These are phyloP conservation scores for Sarcoramphus papa DNA, from an alignment of 2,797 vertebrate species.

Conservation along the genomic window DNA sequence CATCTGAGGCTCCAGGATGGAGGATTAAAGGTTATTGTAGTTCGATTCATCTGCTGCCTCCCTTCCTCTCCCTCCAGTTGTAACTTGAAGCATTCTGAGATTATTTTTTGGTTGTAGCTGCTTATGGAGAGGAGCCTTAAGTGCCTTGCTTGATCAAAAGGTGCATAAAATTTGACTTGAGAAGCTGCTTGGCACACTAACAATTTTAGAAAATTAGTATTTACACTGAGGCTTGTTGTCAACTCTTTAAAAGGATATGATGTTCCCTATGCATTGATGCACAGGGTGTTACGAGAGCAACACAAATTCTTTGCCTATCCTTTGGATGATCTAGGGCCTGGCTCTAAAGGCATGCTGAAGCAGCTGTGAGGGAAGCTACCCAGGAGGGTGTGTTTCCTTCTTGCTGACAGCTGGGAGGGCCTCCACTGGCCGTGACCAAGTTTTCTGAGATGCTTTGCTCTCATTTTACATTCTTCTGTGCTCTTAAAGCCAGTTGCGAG, in stretches of 20 bases:
- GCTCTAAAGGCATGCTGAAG: neutral
- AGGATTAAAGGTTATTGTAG: neutral
- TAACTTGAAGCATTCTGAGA: neutral
- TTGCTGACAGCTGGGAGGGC: neutral
- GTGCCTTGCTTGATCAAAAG: neutral
- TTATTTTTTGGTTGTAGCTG: neutral
- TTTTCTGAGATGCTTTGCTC: neutral
- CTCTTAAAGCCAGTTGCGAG: neutral
- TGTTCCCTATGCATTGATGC: neutral
- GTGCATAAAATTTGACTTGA: neutral
- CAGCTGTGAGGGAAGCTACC: neutral
- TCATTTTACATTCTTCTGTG: neutral
- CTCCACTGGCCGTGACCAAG: neutral
- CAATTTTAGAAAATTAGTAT: neutral
- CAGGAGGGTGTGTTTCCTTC: constrained; percentile 8
- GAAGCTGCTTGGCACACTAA: neutral
- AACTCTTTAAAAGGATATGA: neutral
- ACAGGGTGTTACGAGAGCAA: neutral
- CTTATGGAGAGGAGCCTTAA: neutral
- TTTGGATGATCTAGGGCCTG: neutral
- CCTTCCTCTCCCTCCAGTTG: neutral
- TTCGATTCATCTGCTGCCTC: neutral
- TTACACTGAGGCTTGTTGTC: neutral
- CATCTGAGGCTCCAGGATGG: neutral
- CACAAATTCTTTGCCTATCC: neutral